Evolutionary conservation across 2,113 vertebrate species (phyloP).

Genomic region (Rhynchomys soricoides): DNA sequence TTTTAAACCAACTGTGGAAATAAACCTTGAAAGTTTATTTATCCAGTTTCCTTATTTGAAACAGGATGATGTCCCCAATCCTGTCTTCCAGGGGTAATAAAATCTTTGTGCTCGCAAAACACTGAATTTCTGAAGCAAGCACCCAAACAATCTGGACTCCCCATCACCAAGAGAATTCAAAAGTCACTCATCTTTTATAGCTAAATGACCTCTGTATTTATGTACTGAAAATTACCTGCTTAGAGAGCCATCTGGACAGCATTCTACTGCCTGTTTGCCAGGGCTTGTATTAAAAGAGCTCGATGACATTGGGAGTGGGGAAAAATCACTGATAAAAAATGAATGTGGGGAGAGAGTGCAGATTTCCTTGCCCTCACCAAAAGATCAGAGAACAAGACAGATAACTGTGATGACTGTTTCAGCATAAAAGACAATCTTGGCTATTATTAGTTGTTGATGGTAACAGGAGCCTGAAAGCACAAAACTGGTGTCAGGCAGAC

Average conservation of each 20-base stretch:
- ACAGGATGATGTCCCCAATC: not conserved
- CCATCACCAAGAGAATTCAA: slow-evolving; percentile 17
- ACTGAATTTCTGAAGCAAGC: slow-evolving; percentile 21
- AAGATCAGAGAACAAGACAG: not conserved
- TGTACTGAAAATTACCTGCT: slow-evolving; percentile 25
- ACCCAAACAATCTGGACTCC: slow-evolving; percentile 27
- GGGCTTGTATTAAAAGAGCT: slow-evolving; percentile 24
- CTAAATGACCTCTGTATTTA: slow-evolving; percentile 50
- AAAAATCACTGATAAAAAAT: not conserved
- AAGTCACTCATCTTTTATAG: slow-evolving; percentile 43
- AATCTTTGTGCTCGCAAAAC: not conserved
- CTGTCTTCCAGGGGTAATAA: slow-evolving; percentile 13
- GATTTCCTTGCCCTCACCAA: not conserved
- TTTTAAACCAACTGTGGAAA: slow-evolving; percentile 4
- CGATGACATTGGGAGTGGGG: not conserved
- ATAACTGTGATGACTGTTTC: not conserved
- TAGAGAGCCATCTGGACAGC: slow-evolving; percentile 42
- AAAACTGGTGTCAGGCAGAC: not conserved
- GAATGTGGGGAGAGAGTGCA: not conserved
- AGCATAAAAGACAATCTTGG: not conserved
- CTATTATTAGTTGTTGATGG: not conserved
- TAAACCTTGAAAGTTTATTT: slow-evolving; percentile 18
- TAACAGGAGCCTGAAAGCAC: not conserved
- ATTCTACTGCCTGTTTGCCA: slow-evolving; percentile 4
- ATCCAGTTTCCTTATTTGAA: not conserved